A percentile compares a stretch with the other conserved stretches of the same genome.
These are phyloP conservation scores for Ara ararauna DNA, from an alignment of 2,797 vertebrate genomes.

Conservation along the genomic window DNA sequence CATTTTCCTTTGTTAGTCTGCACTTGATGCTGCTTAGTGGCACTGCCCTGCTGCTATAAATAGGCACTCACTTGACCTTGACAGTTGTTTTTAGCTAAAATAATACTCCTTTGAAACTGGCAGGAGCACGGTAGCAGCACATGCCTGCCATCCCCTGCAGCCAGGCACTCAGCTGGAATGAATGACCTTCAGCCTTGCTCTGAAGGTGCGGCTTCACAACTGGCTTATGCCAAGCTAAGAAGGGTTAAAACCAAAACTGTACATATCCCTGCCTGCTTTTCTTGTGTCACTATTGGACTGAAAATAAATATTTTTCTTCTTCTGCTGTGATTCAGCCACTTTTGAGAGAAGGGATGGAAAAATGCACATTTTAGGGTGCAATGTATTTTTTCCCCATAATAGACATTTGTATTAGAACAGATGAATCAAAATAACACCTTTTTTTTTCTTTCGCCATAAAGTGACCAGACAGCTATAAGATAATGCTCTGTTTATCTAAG, in stretches of 20 bases:
- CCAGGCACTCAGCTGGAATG: not conserved
- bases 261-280: not conserved
- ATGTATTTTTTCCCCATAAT: rapidly evolving
- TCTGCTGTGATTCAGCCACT: not conserved
- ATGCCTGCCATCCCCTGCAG: not conserved
- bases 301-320: not conserved
- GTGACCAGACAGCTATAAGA: not conserved
- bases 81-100: conserved; percentile 4
- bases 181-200: not conserved
- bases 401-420: not conserved
- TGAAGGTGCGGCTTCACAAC: not conserved
- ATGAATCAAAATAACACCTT: not conserved
- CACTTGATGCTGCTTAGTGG: not conserved
- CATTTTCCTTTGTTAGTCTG: not conserved
- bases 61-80: conserved; percentile 53
- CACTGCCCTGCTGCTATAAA: conserved; percentile 32
- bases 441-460: not conserved
- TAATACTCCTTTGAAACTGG: conserved; percentile 29
- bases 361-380: not conserved
- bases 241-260: not conserved
- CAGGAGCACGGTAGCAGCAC: conserved; percentile 21
- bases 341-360: not conserved
- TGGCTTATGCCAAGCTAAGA: not conserved
- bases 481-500: not conserved
- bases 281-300: not conserved